Conservation (phyloP, 2,888 invertebrate genomes). For the Cynaeus angustus region DNA sequence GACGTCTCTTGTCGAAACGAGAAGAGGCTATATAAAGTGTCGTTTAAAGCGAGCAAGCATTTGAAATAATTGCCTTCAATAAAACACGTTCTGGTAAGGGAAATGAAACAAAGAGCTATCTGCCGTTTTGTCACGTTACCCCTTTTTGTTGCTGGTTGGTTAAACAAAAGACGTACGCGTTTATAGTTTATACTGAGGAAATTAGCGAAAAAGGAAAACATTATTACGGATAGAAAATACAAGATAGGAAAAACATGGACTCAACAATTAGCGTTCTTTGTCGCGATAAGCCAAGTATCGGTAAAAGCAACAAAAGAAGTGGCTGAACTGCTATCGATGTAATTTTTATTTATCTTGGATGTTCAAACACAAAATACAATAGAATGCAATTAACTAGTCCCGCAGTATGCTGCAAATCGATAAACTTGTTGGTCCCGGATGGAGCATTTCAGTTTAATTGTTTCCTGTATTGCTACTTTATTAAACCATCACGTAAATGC, state of each 20-base stretch:
- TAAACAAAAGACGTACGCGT: conserved; percentile 44
- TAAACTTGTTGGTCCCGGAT: conserved; percentile 51
- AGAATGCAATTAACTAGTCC: conserved; percentile 49
- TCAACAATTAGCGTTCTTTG: conserved; percentile 25
- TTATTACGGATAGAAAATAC: conserved; percentile 9
- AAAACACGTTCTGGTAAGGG: conserved; percentile 50
- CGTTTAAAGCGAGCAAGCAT: conserved; percentile 46
- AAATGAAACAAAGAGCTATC: conserved; percentile 46
- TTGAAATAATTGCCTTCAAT: conserved; percentile 49
- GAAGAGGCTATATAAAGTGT: conserved; percentile 46
- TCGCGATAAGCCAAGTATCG: conserved; percentile 2
- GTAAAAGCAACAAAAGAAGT: conserved; percentile 3
- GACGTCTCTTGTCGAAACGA: conserved; percentile 27
- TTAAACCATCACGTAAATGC: conserved; percentile 47
- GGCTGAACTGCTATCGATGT: conserved; percentile 18
- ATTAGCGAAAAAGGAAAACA: conserved; percentile 37
- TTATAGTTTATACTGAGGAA: conserved; percentile 35
- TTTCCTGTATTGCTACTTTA: conserved; percentile 50
- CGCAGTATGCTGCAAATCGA: conserved; percentile 48
- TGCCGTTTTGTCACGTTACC: conserved; percentile 43
- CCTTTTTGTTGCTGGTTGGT: conserved; percentile 42
- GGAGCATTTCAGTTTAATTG: conserved; percentile 51
- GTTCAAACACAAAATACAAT: conserved; percentile 47
- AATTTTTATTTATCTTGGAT: conserved; percentile 47
- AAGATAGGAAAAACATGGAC: conserved; percentile 13